Percentiles rank a stretch among this genome's conserved stretches.
Evolutionary conservation across 2,888 invertebrate genomes (phyloP).

Genomic region (Zaprionus lineosus): DNA sequence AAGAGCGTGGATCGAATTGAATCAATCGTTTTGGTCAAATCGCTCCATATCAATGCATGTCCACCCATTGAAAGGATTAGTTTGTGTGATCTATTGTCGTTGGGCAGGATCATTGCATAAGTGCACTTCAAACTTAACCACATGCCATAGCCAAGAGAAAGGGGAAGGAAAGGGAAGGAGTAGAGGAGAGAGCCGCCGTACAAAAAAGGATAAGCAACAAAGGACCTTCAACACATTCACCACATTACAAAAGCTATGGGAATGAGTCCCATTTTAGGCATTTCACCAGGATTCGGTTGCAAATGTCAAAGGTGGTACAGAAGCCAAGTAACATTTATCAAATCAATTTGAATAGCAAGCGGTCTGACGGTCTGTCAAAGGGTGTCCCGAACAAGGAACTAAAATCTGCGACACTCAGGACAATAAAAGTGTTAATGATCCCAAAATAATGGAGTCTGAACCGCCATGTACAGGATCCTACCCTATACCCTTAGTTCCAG

Average conservation of each 20-base stretch:
- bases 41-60: too few species aligned
- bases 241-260: conserved; percentile 30
- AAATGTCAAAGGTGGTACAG: conserved; percentile 32
- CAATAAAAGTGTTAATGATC: conserved; percentile 78
- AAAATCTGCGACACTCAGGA: conserved; percentile 34
- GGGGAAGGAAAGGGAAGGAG: background rate
- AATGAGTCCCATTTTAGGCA: conserved; percentile 44
- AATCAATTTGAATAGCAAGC: conserved; percentile 55
- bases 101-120: conserved; percentile 60
- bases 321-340: conserved; percentile 50
- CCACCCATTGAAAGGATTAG: too few species aligned
- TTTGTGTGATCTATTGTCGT: conserved; percentile 7
- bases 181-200: too few species aligned
- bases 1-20: too few species aligned
- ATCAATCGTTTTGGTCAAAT: too few species aligned
- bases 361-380: conserved; percentile 17
- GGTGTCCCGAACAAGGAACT: conserved; percentile 37
- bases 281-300: conserved; percentile 54
- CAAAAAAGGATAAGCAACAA: conserved; percentile 42
- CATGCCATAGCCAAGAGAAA: conserved; percentile 3
- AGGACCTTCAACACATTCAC: conserved; percentile 15
- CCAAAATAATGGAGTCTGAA: conserved; percentile 64
- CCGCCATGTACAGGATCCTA: conserved; percentile 15
- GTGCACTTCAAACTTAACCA: conserved; percentile 32
- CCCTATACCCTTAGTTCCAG: background rate